Evolutionary conservation across 2,797 vertebrate species (phyloP), one percentile per base, ranked within the genome.

Genomic region (Mareca penelope): DNA sequence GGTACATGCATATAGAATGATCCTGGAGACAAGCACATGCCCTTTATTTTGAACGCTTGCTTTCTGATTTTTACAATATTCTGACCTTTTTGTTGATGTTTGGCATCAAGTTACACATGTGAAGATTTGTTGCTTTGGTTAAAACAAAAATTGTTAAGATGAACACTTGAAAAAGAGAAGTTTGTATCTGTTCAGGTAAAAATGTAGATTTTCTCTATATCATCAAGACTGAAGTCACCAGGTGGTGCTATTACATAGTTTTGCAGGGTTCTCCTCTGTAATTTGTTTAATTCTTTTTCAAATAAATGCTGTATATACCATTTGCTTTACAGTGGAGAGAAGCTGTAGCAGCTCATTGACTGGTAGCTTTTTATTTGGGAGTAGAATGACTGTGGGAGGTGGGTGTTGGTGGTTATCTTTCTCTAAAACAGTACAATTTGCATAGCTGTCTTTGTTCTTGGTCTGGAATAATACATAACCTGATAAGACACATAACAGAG

Each of bases 241-340:
- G 95, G 63, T 95, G 95, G 95, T 96, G 96, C 95, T 95, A 40
- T 92, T 93, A 91, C 69, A 88, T 88, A 93, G 89, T 80, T 63
- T 35, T 94, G 82, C 8, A 72, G 92, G 26, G 46, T 4, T 3
- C 23, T 19, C n/a, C 24, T 72, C 48, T 64, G 23, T 50, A 75
- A 46, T 85, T 82, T 48, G 3, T 39, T 65, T 28, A 6, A 8
- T 37, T 29, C 37, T 64, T 56, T 39, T 3, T 14, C 14, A 5
- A 21, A 19, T 18, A 71, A 69, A 44, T 17, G 3, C 15, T 50
- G 11, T 65, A 18, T 55, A 52, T 46, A 59, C 11, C 10, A 4
- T 46, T 64, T 87, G 24, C 48, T 4, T 78, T 59, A 31, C 7
- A 56, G 4, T 5, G 75, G 46, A 70, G 37, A 71, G 35, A 76